Conservation (phyloP, 1,140 invertebrate species). For the Dinoponera quadriceps region DNA sequence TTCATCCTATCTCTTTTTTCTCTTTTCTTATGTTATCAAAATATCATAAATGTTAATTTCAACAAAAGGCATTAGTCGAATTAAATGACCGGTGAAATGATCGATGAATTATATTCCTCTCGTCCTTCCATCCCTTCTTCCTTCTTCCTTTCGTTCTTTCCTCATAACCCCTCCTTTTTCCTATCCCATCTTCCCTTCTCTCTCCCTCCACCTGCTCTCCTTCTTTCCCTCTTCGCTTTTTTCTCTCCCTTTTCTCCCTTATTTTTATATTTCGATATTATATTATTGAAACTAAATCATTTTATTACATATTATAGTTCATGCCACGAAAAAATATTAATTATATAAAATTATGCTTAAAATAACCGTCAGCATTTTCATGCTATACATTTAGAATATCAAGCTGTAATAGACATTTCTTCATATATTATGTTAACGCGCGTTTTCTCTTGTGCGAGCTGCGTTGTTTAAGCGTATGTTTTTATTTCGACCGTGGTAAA, state of each 20-base stretch:
- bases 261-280: not conserved
- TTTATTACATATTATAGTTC: not conserved
- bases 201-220: too few relatives aligned
- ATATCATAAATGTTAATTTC: too few relatives aligned
- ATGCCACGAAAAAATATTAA: not conserved
- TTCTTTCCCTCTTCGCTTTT: too few relatives aligned
- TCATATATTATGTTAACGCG: not conserved
- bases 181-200: constrained; percentile 30
- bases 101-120: not conserved
- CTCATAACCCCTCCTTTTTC: constrained; percentile 20
- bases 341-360: not conserved
- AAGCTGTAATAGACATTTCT: too few relatives aligned
- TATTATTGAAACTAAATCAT: constrained; percentile 4
- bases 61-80: too few relatives aligned
- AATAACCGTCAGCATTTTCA: not conserved
- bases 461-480: not conserved
- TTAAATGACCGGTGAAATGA: too few relatives aligned
- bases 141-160: constrained; percentile 45
- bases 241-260: too few relatives aligned
- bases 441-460: not conserved
- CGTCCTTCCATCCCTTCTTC: not conserved
- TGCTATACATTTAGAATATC: constrained; percentile 2
- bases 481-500: not conserved
- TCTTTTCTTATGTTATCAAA: too few relatives aligned
- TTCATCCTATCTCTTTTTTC: too few relatives aligned